Evolutionary conservation across 1,140 invertebrate species (phyloP).

Genomic region (Babylonia areolata): DNA sequence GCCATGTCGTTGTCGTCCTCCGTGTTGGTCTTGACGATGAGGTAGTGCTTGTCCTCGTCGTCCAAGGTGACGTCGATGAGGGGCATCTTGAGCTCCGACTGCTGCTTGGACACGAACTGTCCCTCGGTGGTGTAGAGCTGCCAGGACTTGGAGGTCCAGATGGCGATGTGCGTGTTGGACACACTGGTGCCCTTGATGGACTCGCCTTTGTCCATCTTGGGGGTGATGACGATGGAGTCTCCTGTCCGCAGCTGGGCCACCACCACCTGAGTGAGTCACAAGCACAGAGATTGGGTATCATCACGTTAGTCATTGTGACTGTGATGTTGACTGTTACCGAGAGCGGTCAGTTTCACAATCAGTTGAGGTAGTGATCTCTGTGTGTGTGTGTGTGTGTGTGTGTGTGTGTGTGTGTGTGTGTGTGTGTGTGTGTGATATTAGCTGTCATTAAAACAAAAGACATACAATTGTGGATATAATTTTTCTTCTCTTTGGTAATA

Average conservation of each 20-base stretch:
- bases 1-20: slow-evolving; percentile 70
- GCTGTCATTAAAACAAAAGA: no score
- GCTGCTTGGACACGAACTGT: slow-evolving; percentile 53
- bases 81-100: slow-evolving; percentile 67
- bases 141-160: slow-evolving; percentile 70
- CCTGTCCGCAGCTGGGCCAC: slow-evolving; percentile 73
- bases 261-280: no score
- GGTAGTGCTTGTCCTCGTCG: slow-evolving; percentile 55
- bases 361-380: no score
- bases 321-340: no score
- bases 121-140: slow-evolving; percentile 68
- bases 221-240: slow-evolving; percentile 86
- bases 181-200: slow-evolving; percentile 64
- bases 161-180: slow-evolving; percentile 68
- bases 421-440: no score
- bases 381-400: no score
- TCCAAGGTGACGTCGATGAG: slow-evolving; percentile 60
- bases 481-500: no score
- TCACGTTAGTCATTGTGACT: no score
- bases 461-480: no score
- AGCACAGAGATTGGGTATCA: no score
- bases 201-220: slow-evolving; percentile 81
- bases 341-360: no score
- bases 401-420: no score
- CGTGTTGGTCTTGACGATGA: slow-evolving; percentile 67